Conservation (phyloP, 2,797 vertebrate species). For the Hozukius guyotensis region DNA sequence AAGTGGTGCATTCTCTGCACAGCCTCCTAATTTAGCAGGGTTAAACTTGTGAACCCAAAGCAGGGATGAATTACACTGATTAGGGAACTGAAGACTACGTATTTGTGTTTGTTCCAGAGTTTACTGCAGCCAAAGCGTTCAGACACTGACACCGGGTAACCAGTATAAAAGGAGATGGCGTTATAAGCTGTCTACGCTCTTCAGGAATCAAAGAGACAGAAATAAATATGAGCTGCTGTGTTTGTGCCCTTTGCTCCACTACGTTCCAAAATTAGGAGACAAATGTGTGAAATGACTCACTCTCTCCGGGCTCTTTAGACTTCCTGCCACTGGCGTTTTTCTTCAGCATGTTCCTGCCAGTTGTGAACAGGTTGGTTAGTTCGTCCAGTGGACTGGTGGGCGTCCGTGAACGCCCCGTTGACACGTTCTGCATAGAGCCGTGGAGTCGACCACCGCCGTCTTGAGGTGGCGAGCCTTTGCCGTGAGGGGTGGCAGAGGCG, state of each 20-base stretch:
- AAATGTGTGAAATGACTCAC: slow-evolving; percentile 80
- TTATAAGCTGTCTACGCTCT: background rate
- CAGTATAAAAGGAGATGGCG: background rate
- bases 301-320: slow-evolving; percentile 94
- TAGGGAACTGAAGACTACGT: background rate
- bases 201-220: background rate
- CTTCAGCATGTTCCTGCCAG: slow-evolving; percentile 96
- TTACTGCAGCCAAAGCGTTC: background rate
- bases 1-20: slow-evolving; percentile 21
- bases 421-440: slow-evolving; percentile 89
- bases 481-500: slow-evolving; percentile 92
- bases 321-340: slow-evolving; percentile 94
- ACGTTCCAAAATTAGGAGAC: background rate
- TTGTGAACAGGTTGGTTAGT: slow-evolving; percentile 96
- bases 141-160: background rate
- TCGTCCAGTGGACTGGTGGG: slow-evolving; percentile 98
- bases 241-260: background rate
- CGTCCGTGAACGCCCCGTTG: slow-evolving; percentile 90
- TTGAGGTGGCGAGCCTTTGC: slow-evolving; percentile 91
- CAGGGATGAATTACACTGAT: slow-evolving; percentile 2
- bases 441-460: slow-evolving; percentile 88
- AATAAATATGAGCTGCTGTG: background rate
- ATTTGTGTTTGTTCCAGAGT: slow-evolving; percentile 8
- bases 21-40: slow-evolving; percentile 25
- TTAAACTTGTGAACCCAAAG: slow-evolving; percentile 21